Conservation (phyloP, 2,113 vertebrate species). For the Andinoacara biseriatus region DNA sequence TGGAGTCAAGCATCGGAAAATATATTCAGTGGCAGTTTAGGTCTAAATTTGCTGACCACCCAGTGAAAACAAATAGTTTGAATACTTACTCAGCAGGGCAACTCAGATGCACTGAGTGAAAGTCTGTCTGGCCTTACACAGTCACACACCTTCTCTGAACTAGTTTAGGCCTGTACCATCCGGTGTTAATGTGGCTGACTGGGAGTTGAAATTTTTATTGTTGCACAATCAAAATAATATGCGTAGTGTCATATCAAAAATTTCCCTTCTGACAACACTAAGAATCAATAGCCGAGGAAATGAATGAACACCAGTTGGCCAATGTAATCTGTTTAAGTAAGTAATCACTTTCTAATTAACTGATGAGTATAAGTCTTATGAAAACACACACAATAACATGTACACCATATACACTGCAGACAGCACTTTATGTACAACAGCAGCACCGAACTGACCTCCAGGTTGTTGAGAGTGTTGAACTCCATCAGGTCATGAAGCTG, state of each 20-base stretch:
- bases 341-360: background rate
- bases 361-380: background rate
- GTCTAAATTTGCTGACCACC: background rate
- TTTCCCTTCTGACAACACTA: slow-evolving; percentile 8
- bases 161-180: slow-evolving; percentile 16
- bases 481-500: slow-evolving; percentile 96
- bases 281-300: background rate
- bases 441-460: slow-evolving; percentile 82
- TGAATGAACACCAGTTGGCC: background rate
- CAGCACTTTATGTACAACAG: background rate
- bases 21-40: background rate
- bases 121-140: slow-evolving; percentile 33
- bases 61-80: background rate
- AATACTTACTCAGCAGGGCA: slow-evolving; percentile 31
- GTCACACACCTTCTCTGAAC: slow-evolving; percentile 35
- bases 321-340: background rate
- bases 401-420: background rate
- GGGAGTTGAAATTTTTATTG: slow-evolving; percentile 9
- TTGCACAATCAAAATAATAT: slow-evolving; percentile 51
- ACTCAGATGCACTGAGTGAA: slow-evolving; percentile 46
- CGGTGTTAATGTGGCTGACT: background rate
- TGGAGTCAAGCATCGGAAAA: background rate
- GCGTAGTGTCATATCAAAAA: slow-evolving; percentile 12
- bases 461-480: slow-evolving; percentile 97
- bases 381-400: background rate